Conservation (phyloP, 2,113 vertebrate species). For the Phylloscopus whistleri region DNA sequence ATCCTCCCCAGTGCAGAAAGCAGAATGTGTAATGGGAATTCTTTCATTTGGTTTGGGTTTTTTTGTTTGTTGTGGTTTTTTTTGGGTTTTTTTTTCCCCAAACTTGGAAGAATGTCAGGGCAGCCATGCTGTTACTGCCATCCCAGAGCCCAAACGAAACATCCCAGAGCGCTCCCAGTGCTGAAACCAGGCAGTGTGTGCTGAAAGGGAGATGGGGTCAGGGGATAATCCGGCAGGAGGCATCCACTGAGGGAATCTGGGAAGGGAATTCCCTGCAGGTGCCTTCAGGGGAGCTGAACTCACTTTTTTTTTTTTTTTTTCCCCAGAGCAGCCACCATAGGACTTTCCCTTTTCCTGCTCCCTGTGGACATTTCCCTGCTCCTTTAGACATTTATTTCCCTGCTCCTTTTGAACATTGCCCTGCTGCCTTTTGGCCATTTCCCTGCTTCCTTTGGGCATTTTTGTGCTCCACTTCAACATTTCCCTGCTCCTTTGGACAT, state of each 20-base stretch:
- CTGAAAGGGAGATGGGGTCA: neutral
- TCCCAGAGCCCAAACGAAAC: neutral
- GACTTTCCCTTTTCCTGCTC: neutral
- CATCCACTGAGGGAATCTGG: neutral
- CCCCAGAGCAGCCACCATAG: neutral
- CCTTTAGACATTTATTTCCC: too few relatives aligned
- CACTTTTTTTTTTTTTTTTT: accelerated
- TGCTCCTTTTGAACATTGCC: too few relatives aligned
- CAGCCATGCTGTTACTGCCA: neutral
- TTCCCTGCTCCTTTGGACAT: too few relatives aligned
- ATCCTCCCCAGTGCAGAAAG: conserved; percentile 4
- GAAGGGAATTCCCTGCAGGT: neutral
- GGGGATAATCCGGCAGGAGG: neutral
- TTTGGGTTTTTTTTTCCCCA: too few relatives aligned
- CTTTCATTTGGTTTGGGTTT: neutral
- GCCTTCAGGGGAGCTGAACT: neutral
- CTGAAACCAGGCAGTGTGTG: neutral
- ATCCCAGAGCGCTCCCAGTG: neutral
- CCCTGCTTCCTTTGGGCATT: neutral
- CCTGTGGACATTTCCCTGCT: accelerated
- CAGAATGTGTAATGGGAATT: neutral
- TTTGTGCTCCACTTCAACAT: accelerated
- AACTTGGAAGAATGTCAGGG: neutral
- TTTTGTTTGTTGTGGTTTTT: too few relatives aligned
- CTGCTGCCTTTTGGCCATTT: neutral